Base-by-base conservation (phyloP, 2,797 vertebrate species). In the Okamejei kenojei region DNA sequence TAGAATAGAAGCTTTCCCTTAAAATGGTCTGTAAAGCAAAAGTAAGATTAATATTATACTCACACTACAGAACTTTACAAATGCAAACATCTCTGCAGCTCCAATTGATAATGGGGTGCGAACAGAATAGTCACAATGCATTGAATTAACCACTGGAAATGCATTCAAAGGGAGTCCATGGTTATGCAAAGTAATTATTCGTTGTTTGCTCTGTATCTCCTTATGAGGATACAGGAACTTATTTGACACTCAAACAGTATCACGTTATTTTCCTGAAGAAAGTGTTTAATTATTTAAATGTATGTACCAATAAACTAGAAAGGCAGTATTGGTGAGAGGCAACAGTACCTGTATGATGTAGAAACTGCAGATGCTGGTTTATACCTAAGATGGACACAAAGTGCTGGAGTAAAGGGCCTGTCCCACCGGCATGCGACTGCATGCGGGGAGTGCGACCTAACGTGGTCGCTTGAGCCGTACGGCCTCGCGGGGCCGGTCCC, bases 131-230 rank as follows among this genome's bases (percentile, higher is more conserved):
- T 92, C 71, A 92, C 90, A 76, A 19, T 92, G 29, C 71, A 58
- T 76, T 54, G 90, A 74, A 76, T 58, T 74, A 54, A 91, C 65
- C 71, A 71, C 15, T 76, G 38, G 17, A 76, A 76, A 92, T 92
- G 23, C 23, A 58, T 58, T 74, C 9, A 13, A 73, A 91, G 90
- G 21, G 71, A 76, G 38, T 11, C 90, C 38, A n/a, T 92, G 11
- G 26, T 92, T 92, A 92, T 73, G 71, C 90, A 92, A 92, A 76
- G 73, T 92, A 58, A 92, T n/a, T 54, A 92, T 76, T 38, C 1
- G 68, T 74, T 76, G 71, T 73, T 92, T 74, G 38, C 73, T 76
- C 71, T 74, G 11, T 76, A 38, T 38, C 73, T 74, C 90, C 74
- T 92, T 76, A 58, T 84, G 71, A 58, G 71, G 19, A 76, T 29